Conservation (phyloP, 2,888 invertebrate species). For the Nycteola revayana region DNA sequence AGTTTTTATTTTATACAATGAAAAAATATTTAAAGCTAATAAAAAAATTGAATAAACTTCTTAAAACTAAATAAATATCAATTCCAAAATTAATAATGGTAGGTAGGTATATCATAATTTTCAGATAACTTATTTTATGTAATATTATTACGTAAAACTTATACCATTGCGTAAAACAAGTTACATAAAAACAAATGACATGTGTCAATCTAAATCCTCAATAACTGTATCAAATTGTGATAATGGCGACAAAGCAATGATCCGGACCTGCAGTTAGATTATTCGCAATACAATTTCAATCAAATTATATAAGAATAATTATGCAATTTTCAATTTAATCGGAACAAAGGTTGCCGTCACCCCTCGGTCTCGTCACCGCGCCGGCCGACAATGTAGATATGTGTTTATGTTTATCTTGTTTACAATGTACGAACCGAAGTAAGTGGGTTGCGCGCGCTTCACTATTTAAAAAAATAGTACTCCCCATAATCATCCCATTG, state of each 20-base stretch:
- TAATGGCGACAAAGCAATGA: too few relatives aligned
- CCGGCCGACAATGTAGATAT: not conserved
- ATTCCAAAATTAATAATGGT: too few relatives aligned
- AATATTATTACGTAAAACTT: conserved; percentile 21
- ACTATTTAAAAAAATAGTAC: not conserved
- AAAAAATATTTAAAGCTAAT: too few relatives aligned
- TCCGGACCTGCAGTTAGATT: not conserved
- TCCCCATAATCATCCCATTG: conserved; percentile 36
- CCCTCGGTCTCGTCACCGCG: not conserved
- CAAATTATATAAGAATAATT: conserved; percentile 27
- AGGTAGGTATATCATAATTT: not conserved
- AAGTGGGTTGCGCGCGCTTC: conserved; percentile 18
- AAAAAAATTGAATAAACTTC: too few relatives aligned
- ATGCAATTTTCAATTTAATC: conserved; percentile 19
- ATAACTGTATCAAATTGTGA: conserved; percentile 4
- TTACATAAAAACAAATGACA: conserved; percentile 17
- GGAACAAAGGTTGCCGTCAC: conserved; percentile 17
- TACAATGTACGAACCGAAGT: conserved; percentile 17
- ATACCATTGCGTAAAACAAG: too few relatives aligned
- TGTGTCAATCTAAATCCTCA: conserved; percentile 13
- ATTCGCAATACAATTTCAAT: not conserved
- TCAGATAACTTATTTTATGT: conserved; percentile 1
- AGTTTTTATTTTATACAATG: too few relatives aligned
- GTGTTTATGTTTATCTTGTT: conserved; percentile 33
- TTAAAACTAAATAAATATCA: too few relatives aligned